A percentile compares a stretch with the other conserved stretches of the same genome.
Evolutionary conservation across 2,888 invertebrate genomes (phyloP).

Genomic region (Celastrina argiolus): DNA sequence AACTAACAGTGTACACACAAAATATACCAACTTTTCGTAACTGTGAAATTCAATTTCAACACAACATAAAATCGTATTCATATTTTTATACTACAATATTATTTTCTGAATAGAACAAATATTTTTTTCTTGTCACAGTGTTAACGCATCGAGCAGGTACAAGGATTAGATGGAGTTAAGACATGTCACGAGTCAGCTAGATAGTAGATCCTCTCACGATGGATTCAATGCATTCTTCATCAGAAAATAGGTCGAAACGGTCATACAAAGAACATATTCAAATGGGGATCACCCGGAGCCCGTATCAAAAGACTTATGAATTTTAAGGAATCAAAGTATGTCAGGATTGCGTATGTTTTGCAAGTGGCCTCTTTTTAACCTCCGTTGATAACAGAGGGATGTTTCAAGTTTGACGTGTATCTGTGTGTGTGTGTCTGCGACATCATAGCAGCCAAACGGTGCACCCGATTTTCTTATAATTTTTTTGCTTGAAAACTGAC

Average conservation of each 20-base stretch:
- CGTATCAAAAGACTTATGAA: background rate
- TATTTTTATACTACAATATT: too few relatives aligned
- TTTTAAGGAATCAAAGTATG: background rate
- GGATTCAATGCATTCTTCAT: background rate
- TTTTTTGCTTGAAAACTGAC: too few relatives aligned
- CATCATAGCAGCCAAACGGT: too few relatives aligned
- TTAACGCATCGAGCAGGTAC: background rate
- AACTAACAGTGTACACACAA: too few relatives aligned
- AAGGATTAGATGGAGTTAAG: background rate
- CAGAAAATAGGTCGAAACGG: background rate
- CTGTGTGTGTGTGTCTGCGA: too few relatives aligned
- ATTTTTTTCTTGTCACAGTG: background rate
- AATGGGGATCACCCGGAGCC: background rate
- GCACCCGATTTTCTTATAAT: too few relatives aligned
- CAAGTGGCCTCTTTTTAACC: background rate
- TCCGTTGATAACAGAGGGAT: too few relatives aligned
- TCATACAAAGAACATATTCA: slow-evolving; percentile 8
- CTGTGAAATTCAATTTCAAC: too few relatives aligned
- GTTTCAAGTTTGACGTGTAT: too few relatives aligned
- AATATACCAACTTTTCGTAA: too few relatives aligned
- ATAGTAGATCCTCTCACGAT: background rate
- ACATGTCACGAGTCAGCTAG: background rate
- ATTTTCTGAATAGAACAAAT: too few relatives aligned
- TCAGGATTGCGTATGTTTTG: background rate
- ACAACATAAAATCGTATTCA: too few relatives aligned